These are phyloP conservation scores for Crambe crambe DNA, from an alignment of 37 sponge, comb jelly and placozoan genomes.

Conservation along the genomic window DNA sequence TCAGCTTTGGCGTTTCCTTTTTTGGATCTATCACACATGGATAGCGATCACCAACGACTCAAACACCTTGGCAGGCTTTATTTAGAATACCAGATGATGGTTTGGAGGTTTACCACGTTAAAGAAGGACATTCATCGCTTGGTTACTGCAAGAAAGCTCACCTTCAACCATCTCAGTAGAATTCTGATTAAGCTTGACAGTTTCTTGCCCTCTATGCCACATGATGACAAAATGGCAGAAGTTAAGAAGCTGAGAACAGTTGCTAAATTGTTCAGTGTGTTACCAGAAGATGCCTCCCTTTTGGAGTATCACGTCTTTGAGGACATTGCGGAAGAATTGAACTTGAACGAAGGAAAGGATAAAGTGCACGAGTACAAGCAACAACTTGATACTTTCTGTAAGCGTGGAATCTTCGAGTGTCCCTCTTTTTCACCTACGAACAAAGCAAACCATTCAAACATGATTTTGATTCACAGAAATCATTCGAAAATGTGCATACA, in stretches of 20 bases:
- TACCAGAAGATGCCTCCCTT: conserved; percentile 1
- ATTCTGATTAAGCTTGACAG: neutral
- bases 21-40: neutral
- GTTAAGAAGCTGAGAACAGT: conserved; percentile 7
- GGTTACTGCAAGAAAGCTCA: neutral
- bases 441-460: neutral
- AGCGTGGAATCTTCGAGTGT: conserved; percentile 4
- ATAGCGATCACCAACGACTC: neutral
- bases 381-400: neutral
- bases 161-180: neutral
- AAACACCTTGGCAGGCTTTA: neutral
- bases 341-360: neutral
- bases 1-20: neutral
- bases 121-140: neutral
- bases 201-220: conserved; percentile 3
- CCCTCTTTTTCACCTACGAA: neutral
- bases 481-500: neutral
- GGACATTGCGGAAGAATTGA: neutral
- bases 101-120: neutral
- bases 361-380: neutral
- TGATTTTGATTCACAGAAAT: neutral
- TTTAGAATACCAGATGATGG: conserved; percentile 1
- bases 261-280: neutral
- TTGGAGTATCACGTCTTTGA: conserved; percentile 16
- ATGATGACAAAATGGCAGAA: neutral